phyloP scores from a whole-genome alignment of 2,888 invertebrate genomes.

The Hipparchia sbordonii region DNA sequence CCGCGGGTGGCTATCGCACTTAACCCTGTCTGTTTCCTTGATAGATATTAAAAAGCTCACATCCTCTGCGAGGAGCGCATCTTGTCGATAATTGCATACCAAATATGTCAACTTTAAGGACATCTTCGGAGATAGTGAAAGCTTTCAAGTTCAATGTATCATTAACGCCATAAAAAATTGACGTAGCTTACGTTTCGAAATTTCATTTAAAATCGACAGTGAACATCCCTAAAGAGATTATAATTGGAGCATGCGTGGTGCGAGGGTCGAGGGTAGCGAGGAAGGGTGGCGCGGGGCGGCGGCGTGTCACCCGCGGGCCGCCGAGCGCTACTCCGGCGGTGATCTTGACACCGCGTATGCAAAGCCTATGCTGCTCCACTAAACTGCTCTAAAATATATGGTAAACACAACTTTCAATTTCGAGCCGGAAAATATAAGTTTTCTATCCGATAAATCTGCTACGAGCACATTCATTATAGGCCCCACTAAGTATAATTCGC shows the following conservation, averaged over 20 bases:
- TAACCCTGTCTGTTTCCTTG: conserved; percentile 61
- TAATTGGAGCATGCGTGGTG: conserved; percentile 83
- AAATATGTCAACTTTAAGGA: conserved; percentile 16
- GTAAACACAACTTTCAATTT: conserved; percentile 40
- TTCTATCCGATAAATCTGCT: conserved; percentile 8
- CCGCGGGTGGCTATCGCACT: conserved; percentile 62
- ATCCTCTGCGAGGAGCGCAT: background rate
- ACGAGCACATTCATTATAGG: background rate
- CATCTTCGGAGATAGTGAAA: background rate
- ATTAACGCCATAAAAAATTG: background rate
- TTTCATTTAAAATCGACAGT: conserved; percentile 61
- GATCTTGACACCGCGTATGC: conserved; percentile 80
- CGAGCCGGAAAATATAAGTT: conserved; percentile 23
- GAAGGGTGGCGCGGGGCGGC: conserved; percentile 50
- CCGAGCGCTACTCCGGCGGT: conserved; percentile 63
- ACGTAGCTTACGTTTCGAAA: conserved; percentile 12
- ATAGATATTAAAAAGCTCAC: conserved; percentile 44
- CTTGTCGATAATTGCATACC: conserved; percentile 8
- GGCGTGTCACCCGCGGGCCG: conserved; percentile 56
- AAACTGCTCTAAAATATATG: conserved; percentile 46
- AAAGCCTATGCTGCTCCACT: conserved; percentile 65
- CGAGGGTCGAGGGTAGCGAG: conserved; percentile 73
- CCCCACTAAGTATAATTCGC: background rate
- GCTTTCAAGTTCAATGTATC: background rate
- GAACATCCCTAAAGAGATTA: conserved; percentile 81